phyloP scores from a whole-genome alignment of 1,140 invertebrate species.

The Drosophila subpulchrella region DNA sequence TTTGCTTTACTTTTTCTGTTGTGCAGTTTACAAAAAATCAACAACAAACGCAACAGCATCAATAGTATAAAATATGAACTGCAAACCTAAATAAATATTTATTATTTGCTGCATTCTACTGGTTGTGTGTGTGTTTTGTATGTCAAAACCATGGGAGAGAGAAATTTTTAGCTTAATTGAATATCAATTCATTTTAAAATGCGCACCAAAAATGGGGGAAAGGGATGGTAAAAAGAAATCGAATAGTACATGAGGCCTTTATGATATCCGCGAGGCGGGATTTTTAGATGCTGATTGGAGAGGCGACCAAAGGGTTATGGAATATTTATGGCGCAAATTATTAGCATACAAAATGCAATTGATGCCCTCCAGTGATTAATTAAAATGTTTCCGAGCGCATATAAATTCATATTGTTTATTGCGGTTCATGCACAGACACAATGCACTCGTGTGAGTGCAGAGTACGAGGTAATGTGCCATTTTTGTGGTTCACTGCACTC shows the following conservation, averaged over 20 bases:
- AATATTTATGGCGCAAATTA: constrained; percentile 80
- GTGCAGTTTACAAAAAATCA: constrained; percentile 23
- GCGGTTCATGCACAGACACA: constrained; percentile 34
- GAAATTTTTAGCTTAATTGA: constrained; percentile 72
- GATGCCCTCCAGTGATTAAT: constrained; percentile 81
- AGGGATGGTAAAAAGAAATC: not conserved
- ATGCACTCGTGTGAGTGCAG: constrained; percentile 20
- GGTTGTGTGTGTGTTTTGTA: not conserved
- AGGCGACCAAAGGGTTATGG: constrained; percentile 34
- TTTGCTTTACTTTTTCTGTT: constrained; percentile 43
- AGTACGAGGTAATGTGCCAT: constrained; percentile 46
- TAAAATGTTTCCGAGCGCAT: constrained; percentile 77
- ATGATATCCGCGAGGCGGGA: not conserved
- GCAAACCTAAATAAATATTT: constrained; percentile 82
- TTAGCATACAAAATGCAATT: constrained; percentile 81
- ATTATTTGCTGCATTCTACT: constrained; percentile 62
- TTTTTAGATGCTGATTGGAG: constrained; percentile 10
- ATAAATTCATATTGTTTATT: constrained; percentile 81
- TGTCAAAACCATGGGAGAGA: constrained; percentile 3
- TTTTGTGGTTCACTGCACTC: constrained; percentile 50
- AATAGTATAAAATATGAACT: constrained; percentile 79
- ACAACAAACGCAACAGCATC: constrained; percentile 59
- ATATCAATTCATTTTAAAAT: constrained; percentile 77
- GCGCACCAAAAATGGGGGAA: constrained; percentile 18
- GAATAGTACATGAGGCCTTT: constrained; percentile 19